phyloP scores from a whole-genome alignment of 1,140 invertebrate species.

The Pogonus chalceus region DNA sequence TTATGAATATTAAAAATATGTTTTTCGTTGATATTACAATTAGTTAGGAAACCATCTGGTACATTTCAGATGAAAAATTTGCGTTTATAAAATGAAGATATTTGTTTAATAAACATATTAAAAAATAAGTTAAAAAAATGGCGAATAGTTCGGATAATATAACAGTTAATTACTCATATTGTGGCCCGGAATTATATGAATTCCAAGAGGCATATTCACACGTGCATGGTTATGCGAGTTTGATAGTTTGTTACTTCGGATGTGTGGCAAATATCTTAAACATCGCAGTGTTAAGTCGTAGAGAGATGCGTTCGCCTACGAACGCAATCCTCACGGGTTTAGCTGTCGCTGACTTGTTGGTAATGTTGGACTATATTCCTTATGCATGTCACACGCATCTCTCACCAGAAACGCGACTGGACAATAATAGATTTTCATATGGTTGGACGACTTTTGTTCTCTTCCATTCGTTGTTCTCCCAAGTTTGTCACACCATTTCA shows the following conservation, averaged over 20 bases:
- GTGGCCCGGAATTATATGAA: conserved; percentile 35
- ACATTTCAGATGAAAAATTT: too few species aligned
- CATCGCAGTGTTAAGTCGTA: conserved; percentile 84
- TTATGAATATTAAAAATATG: neutral
- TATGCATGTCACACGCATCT: conserved; percentile 75
- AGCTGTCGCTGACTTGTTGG: conserved; percentile 83
- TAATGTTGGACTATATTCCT: conserved; percentile 90
- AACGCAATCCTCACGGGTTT: conserved; percentile 78
- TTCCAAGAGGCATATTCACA: conserved; percentile 38
- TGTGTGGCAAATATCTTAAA: conserved; percentile 88
- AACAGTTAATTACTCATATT: conserved; percentile 25
- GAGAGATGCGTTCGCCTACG: conserved; percentile 78
- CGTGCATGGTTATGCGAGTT: conserved; percentile 61
- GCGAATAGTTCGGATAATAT: neutral
- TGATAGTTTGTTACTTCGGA: conserved; percentile 82
- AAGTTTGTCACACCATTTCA: conserved; percentile 84
- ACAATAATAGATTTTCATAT: conserved; percentile 54
- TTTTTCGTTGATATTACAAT: neutral
- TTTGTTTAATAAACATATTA: neutral
- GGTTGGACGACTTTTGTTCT: conserved; percentile 71
- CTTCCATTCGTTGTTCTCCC: conserved; percentile 72
- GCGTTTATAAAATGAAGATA: too few species aligned
- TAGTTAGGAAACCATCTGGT: too few species aligned
- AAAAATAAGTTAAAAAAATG: neutral
- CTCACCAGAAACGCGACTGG: conserved; percentile 38